Percentiles rank a stretch among this genome's conserved stretches.
Conservation (phyloP, 2,888 invertebrate genomes). For the Eristalinus sepulchralis region DNA sequence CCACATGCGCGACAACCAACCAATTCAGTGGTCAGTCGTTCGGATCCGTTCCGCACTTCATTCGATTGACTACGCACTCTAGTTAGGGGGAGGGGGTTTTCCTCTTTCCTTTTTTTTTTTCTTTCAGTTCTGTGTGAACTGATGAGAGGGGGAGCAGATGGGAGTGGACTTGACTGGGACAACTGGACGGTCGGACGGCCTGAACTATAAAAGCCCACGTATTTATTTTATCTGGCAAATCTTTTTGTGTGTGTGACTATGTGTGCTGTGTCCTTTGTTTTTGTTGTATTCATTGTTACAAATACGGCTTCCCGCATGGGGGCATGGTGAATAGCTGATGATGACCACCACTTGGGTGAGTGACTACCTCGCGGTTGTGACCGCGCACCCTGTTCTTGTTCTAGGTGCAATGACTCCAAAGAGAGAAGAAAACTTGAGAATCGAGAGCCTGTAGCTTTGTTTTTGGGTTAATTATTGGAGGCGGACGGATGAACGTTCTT, state of each 20-base stretch:
- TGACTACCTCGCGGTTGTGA: constrained; percentile 31
- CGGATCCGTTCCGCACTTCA: constrained; percentile 37
- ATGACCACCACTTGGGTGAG: constrained; percentile 42
- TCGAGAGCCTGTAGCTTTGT: constrained; percentile 11
- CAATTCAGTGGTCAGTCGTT: constrained; percentile 40
- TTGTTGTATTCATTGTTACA: constrained; percentile 34
- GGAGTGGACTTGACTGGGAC: too few species aligned
- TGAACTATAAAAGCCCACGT: constrained; percentile 50
- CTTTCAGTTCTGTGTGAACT: constrained; percentile 1
- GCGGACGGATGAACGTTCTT: background rate
- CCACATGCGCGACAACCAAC: constrained; percentile 54
- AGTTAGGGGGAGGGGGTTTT: background rate
- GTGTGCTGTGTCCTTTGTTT: constrained; percentile 34
- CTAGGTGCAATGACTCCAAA: constrained; percentile 56
- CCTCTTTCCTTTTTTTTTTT: background rate
- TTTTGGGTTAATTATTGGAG: constrained; percentile 17
- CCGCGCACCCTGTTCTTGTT: constrained; percentile 4
- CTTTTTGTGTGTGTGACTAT: constrained; percentile 49
- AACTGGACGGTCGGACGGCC: background rate
- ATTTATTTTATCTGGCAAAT: constrained; percentile 56
- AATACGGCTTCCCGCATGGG: constrained; percentile 47
- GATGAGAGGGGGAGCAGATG: background rate
- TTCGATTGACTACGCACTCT: constrained; percentile 60
- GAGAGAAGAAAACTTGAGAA: constrained; percentile 16
- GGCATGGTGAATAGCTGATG: constrained; percentile 20